phyloP scores from a whole-genome alignment of 2,797 vertebrate genomes.

The Eptatretus atami region DNA sequence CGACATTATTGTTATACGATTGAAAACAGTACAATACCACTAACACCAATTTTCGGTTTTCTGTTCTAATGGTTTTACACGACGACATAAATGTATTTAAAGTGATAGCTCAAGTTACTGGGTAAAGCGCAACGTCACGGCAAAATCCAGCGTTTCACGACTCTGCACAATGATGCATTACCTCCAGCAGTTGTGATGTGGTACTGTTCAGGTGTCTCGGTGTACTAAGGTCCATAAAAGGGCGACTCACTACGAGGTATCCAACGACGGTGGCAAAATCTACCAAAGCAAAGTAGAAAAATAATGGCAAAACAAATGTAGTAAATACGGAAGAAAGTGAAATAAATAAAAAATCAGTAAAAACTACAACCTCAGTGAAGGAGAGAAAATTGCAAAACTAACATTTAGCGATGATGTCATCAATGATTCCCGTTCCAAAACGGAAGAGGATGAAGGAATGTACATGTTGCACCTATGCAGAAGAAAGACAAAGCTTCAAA shows the following conservation, averaged over 20 bases:
- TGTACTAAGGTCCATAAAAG: slow-evolving; percentile 38
- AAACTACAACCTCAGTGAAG: not conserved
- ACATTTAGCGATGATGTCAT: slow-evolving; percentile 89
- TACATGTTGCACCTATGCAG: slow-evolving; percentile 51
- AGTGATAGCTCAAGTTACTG: not conserved
- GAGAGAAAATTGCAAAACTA: slow-evolving; percentile 14
- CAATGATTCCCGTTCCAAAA: slow-evolving; percentile 92
- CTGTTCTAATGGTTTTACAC: no score
- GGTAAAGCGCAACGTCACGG: slow-evolving; percentile 1
- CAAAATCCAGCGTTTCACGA: not conserved
- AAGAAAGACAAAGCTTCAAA: slow-evolving; percentile 10
- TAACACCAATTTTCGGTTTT: no score
- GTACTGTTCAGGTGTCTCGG: slow-evolving; percentile 42
- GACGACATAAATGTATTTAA: no score
- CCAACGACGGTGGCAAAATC: slow-evolving; percentile 80
- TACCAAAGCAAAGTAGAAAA: slow-evolving; percentile 13
- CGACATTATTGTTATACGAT: no score
- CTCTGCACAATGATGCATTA: slow-evolving; percentile 12
- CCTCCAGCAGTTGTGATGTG: slow-evolving; percentile 65
- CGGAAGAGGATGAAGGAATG: slow-evolving; percentile 89
- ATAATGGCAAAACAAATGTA: slow-evolving; percentile 2
- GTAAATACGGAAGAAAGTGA: slow-evolving; percentile 5
- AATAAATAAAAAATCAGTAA: not conserved
- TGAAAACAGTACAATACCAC: no score
- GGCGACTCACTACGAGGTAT: slow-evolving; percentile 70